phyloP scores from a whole-genome alignment of 2,797 vertebrate genomes.

The Lacerta bilineata region DNA sequence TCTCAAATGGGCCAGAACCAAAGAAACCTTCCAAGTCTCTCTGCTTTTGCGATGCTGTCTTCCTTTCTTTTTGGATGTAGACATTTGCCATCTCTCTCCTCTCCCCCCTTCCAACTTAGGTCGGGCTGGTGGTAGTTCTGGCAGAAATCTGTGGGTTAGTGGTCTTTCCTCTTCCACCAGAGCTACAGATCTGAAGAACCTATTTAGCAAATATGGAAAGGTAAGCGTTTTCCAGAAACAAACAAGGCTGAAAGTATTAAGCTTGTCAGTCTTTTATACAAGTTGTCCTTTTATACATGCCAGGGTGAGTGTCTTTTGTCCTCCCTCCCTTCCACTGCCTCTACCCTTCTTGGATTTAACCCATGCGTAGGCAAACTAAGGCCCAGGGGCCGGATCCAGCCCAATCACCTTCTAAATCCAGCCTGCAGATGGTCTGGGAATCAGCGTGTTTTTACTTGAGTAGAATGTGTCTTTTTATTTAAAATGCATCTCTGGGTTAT shows the following conservation, averaged over 20 bases:
- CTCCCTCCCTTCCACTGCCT: not conserved
- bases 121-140: conserved; percentile 77
- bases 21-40: fast-evolving
- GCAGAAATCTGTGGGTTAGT: conserved; percentile 97
- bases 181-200: conserved; percentile 96
- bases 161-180: conserved; percentile 96
- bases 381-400: too few relatives aligned
- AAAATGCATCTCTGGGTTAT: too few relatives aligned
- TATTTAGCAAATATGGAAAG: conserved; percentile 98
- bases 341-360: not conserved
- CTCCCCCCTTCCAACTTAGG: conserved; percentile 57
- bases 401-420: too few relatives aligned
- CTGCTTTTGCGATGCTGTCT: not conserved
- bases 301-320: too few relatives aligned
- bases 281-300: not conserved
- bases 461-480: too few relatives aligned
- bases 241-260: not conserved
- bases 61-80: not conserved
- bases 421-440: too few relatives aligned
- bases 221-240: conserved; percentile 70
- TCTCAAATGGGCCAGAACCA: not conserved
- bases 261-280: not conserved
- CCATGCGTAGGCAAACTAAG: too few relatives aligned
- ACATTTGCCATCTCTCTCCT: not conserved
- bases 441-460: too few relatives aligned